Conservation (phyloP, 2,797 vertebrate species). For the Spatula clypeata region DNA sequence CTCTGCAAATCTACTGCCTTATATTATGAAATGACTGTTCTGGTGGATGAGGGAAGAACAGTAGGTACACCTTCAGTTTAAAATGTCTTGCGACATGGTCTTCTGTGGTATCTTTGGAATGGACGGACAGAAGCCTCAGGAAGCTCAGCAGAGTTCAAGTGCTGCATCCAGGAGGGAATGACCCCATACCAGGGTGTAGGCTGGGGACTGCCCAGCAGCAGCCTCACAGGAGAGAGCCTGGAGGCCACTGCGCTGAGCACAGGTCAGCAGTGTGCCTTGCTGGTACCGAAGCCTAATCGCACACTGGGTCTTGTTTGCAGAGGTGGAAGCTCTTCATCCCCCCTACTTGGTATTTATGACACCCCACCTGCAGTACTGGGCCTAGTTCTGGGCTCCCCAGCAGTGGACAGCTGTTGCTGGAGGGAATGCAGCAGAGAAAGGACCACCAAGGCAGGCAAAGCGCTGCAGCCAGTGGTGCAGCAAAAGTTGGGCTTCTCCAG, state of each 20-base stretch:
- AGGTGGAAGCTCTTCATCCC: background rate
- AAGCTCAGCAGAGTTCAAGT: too few relatives aligned
- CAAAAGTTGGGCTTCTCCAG: background rate
- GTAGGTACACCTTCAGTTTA: background rate
- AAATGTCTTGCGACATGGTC: accelerated
- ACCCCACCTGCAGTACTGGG: background rate
- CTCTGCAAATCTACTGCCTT: background rate
- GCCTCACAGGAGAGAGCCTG: background rate
- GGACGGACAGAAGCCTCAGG: background rate
- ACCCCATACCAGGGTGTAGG: too few relatives aligned
- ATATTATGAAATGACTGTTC: background rate
- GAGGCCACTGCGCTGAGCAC: background rate
- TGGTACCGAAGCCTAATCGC: background rate
- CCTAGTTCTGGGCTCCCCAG: background rate
- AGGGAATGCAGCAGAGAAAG: background rate
- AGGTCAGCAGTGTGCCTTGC: background rate
- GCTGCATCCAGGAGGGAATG: too few relatives aligned
- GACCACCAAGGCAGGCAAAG: background rate
- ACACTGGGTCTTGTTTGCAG: background rate
- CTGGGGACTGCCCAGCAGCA: background rate
- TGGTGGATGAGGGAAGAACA: background rate
- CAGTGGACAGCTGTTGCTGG: background rate
- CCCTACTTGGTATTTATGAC: background rate
- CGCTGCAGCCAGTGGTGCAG: accelerated
- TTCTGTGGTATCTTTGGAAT: background rate